Evolutionary conservation across 2,797 vertebrate genomes (phyloP).

Genomic region (Chrosomus eos): DNA sequence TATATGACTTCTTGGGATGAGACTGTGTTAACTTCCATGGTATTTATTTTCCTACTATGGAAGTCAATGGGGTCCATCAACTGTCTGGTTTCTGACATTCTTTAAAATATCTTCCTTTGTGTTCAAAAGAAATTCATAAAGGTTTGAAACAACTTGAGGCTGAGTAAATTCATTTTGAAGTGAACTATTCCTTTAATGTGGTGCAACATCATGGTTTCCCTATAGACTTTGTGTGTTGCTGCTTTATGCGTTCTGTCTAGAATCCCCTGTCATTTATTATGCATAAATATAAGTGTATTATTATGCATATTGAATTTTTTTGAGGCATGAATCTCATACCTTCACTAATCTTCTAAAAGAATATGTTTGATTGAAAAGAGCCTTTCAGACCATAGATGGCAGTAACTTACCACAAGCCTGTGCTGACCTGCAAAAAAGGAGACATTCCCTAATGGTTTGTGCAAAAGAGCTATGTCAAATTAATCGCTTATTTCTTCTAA

Average conservation of each 20-base stretch:
- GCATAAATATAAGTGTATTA: background rate
- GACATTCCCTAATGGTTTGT: conserved; percentile 55
- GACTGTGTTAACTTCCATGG: no score
- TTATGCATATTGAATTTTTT: background rate
- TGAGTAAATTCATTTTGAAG: no score
- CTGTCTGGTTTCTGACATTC: no score
- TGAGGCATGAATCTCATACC: background rate
- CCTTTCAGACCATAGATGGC: conserved; percentile 57
- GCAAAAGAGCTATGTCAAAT: conserved; percentile 55
- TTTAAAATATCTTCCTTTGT: no score
- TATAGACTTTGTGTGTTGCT: background rate
- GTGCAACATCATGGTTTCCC: background rate
- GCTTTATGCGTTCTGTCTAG: background rate
- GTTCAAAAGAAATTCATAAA: no score
- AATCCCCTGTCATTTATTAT: background rate
- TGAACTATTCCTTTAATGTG: no score
- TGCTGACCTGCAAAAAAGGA: conserved; percentile 35
- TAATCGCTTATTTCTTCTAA: conserved; percentile 57
- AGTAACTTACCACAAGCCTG: conserved; percentile 56
- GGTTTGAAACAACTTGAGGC: no score
- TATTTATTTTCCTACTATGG: no score
- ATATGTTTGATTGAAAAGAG: conserved; percentile 33
- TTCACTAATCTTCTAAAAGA: conserved; percentile 13
- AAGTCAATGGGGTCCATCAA: no score
- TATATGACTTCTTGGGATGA: no score